Evolutionary conservation across 2,113 vertebrate genomes (phyloP), one percentile per base, ranked within the genome.

Genomic region (Corydoras sp.): DNA sequence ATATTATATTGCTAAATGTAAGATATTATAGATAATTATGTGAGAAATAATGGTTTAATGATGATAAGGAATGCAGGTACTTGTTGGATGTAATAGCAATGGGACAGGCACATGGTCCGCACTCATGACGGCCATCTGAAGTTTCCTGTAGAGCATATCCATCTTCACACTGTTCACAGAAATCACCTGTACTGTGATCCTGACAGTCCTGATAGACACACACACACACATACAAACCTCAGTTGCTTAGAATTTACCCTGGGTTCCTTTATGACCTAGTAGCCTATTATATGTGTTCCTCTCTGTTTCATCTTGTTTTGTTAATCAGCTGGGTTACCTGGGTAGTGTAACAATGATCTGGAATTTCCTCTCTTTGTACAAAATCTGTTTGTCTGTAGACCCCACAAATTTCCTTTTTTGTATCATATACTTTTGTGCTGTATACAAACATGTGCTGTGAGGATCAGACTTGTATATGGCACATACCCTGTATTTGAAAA

Each of bases 61-160:
- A 59, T n/a, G 49, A 8, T 13, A 29, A 12, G 13, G 10, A 54
- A 1, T 31, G 11, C 10, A 3, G 31, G 48, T 89, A 98, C 96
- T 93, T 98, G 84, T 95, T 91, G 65, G 90, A 86, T 48, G 80
- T 43, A 0, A 81, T 64, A 7, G 94, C 87, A 11, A 96, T 81
- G 1, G 97, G 97, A 65, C 97, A 99, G 59, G 94, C 89, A 15
- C 97, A 99, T 0, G 92, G 92, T 64, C 85, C 81, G 79, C 97
- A 98, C 78, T 83, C 77, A 24, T 2, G 80, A 71, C 49, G 87
- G 85, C 74, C 79, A 9, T 77, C 87, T 77, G 32, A 78, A 64
- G 80, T 78, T 71, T 31, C 65, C 0, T 89, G 85, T 1, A 89
- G 78, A 0, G 93, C 80, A 75, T 89, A 98, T n/a, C 95, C 93